These are phyloP conservation scores for Drosophila pachea DNA, from an alignment of 1,140 invertebrate genomes.

Conservation along the genomic window DNA sequence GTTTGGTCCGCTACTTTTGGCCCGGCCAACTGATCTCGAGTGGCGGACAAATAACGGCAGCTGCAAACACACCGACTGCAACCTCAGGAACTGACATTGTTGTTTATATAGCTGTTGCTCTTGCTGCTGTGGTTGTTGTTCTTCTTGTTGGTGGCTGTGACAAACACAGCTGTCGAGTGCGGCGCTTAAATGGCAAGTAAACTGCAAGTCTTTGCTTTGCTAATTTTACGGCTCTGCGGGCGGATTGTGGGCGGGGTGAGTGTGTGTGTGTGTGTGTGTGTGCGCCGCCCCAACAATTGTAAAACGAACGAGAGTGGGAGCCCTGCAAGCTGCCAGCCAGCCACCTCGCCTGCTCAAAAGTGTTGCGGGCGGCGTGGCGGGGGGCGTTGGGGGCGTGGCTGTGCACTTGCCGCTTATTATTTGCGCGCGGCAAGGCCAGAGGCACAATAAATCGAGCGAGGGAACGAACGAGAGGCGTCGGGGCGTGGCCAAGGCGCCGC, in stretches of 20 bases:
- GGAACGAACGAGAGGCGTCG: neutral
- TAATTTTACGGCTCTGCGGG: conserved; percentile 60
- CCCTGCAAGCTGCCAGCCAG: neutral
- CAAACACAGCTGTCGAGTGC: conserved; percentile 73
- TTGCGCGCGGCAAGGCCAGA: conserved; percentile 72
- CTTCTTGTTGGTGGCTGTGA: conserved; percentile 45
- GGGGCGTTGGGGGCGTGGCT: conserved; percentile 51
- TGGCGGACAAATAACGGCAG: conserved; percentile 40
- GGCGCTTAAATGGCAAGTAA: conserved; percentile 74
- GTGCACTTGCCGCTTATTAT: conserved; percentile 75
- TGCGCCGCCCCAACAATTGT: too few relatives aligned
- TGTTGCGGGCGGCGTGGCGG: conserved; percentile 5
- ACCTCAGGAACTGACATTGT: conserved; percentile 38
- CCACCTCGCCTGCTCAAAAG: conserved; percentile 34
- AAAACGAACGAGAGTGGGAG: neutral
- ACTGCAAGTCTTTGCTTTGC: conserved; percentile 74
- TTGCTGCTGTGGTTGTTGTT: conserved; percentile 11
- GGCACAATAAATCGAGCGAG: conserved; percentile 64
- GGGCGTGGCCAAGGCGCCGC: conserved; percentile 9
- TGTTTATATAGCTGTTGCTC: conserved; percentile 16
- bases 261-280: too few relatives aligned
- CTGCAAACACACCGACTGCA: conserved; percentile 43
- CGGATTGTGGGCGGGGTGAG: conserved; percentile 63
- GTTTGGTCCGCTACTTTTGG: conserved; percentile 11
- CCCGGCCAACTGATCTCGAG: conserved; percentile 21